Base-by-base conservation (phyloP, 2,888 invertebrate genomes). In the Cremastinae sp. region DNA sequence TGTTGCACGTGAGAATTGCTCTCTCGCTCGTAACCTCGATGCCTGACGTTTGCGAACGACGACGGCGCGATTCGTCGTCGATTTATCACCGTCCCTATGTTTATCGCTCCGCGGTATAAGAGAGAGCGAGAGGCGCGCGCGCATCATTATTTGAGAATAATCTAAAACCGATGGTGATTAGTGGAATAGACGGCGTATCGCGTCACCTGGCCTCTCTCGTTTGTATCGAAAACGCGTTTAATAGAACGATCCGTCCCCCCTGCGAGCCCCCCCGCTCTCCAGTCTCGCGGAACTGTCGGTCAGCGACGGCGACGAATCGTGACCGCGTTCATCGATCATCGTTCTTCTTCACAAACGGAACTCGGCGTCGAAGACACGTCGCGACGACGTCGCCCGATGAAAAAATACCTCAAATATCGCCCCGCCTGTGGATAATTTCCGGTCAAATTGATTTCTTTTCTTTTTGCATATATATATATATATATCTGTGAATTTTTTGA, bases 91-190 rank as follows among this genome's bases (percentile, higher is more conserved):
- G 38, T 14, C 16, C 53, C 49, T 38, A 43, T 43, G 34, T 70
- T 70, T 49, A 54, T 45, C 18, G 43, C 61, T 12, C 41, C 34
- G 18, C 47, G 34, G 16, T 49, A 20, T 47, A 41, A 18, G 45
- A 20, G 43, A 34, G 14, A 16, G 41, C 61, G 14, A 38, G 56
- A 51, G 65, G 34, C 59, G 12, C 12, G 74, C 82, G 81, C 83
- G 84, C 83, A 83, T 89, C 88, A 87, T 89, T 88, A 89, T 89
- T 89, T 89, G 82, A 88, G 86, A 88, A 89, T 89, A 89, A 89
- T 89, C 89, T 89, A 87, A 89, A 89, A 89, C 89, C 89, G 85
- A 89, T 89, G 89, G 88, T 89, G 88, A 89, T 89, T 89, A 89
- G 89, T 88, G 86, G 85, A 85, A 28, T 28, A 53, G 43, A 51